Conservation (phyloP, 2,113 vertebrate genomes). For the Sarotherodon lohbergeri region DNA sequence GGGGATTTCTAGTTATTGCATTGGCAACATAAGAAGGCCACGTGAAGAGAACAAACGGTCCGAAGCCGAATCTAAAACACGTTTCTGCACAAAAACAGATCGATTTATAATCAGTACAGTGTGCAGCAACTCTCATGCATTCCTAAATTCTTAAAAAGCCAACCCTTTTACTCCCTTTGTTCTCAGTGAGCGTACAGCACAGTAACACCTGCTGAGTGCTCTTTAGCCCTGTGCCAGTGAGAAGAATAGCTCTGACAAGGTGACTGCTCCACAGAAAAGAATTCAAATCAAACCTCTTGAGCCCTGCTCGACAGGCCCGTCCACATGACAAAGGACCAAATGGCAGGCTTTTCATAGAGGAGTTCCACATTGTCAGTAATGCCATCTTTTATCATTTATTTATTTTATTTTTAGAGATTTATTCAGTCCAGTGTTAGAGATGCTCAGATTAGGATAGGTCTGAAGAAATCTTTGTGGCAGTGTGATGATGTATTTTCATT, state of each 20-base stretch:
- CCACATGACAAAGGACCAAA: conserved; percentile 16
- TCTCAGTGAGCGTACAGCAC: not conserved
- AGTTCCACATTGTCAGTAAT: not conserved
- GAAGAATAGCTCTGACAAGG: conserved; percentile 35
- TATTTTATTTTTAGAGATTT: not conserved
- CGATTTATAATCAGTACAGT: not conserved
- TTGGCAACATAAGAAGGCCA: not conserved
- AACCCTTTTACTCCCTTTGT: not conserved
- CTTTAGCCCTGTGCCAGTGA: conserved; percentile 12
- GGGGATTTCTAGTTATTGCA: not conserved
- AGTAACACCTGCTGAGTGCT: conserved; percentile 15
- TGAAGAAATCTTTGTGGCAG: not conserved
- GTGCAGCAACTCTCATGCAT: not conserved
- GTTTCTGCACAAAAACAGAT: not conserved
- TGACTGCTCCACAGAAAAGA: conserved; percentile 7
- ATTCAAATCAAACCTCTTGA: conserved; percentile 37
- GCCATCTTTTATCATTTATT: conserved; percentile 1
- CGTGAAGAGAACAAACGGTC: not conserved
- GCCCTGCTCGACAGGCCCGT: not conserved
- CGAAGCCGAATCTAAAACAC: not conserved
- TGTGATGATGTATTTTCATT: not conserved
- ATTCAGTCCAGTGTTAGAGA: not conserved
- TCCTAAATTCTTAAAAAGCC: not conserved
- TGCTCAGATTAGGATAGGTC: not conserved
- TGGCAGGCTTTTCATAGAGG: not conserved